Base-by-base conservation (phyloP, 2,888 invertebrate genomes). In the Tortrix viridana region DNA sequence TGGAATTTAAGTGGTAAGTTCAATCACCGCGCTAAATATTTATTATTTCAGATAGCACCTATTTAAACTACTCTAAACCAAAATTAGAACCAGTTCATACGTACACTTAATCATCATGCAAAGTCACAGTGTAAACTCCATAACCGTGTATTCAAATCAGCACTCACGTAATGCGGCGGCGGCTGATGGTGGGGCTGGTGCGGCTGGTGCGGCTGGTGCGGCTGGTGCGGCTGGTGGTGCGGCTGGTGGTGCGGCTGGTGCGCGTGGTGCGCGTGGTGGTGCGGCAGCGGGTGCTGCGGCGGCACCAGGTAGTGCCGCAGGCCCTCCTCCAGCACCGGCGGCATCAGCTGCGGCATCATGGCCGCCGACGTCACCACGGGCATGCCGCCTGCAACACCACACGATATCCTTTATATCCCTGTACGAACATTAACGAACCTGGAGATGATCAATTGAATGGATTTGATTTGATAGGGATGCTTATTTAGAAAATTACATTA, bases 271-370 rank as follows among this genome's bases (percentile, higher is more conserved):
- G 97, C 26, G 12, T 58, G 46, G 12, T 46, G 46, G 46, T 47
- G 32, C 12, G 32, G 32, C 32, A 32, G 32, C 32, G 9, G 32
- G 66, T 63, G 62, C 23, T 56, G 62, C 19, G 50, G 62, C 38
- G 46, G 84, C 77, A 98, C 94, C 80, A 98, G 96, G 81, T 97
- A 97, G 89, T 98, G 98, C 71, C 97, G 95, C 82, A 98, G 94
- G 75, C 96, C 96, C 88, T 98, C 98, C 89, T 98, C 98, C 75
- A 98, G 95, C 80, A 98, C 97, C 84, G 97, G 98, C 74, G 98
- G 97, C 82, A 98, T 95, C 93, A 98, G 96, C 71, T 97, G 98
- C 60, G 96, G 90, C 86, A 91, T 88, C 90, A 91, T 90, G 23
- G 88, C 81, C 58, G 88, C 96, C 67, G 98, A 97, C 74, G 98